phyloP scores from a whole-genome alignment of 2,113 vertebrate genomes.

The Machaerirhynchus nigripectus region DNA sequence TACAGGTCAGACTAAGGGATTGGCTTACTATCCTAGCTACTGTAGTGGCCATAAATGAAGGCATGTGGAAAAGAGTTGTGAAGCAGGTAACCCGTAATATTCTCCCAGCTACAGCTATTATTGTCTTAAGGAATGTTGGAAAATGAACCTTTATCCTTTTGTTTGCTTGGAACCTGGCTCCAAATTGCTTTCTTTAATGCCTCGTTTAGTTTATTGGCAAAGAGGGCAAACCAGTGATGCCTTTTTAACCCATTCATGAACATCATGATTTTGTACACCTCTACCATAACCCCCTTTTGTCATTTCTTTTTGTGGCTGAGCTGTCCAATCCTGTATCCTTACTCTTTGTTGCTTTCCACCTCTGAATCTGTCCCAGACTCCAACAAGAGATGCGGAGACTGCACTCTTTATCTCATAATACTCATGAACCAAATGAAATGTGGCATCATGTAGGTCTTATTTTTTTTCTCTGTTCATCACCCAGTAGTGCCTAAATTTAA shows the following conservation, averaged over 20 bases:
- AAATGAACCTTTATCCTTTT: not conserved
- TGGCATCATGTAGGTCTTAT: not conserved
- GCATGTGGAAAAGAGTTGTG: not conserved
- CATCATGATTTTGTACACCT: not conserved
- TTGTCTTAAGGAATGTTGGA: not conserved
- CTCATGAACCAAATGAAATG: not conserved
- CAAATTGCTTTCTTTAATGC: not conserved
- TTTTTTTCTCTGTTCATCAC: not conserved
- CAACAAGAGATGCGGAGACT: not conserved
- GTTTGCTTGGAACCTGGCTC: not conserved
- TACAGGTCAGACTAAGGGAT: not conserved
- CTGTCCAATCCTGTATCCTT: not conserved
- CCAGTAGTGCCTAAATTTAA: not conserved
- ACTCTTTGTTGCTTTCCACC: not conserved
- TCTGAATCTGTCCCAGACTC: not conserved
- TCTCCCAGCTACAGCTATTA: not conserved
- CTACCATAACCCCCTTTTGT: not conserved
- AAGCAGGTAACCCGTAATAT: not conserved
- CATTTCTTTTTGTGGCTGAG: not conserved
- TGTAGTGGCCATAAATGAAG: not conserved
- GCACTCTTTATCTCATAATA: not conserved
- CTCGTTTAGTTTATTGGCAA: not conserved
- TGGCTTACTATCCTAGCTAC: not conserved
- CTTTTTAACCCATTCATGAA: not conserved
- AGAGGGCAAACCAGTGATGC: not conserved